These are phyloP conservation scores for Prochilodus magdalenae DNA, from an alignment of 2,113 vertebrate genomes.

Conservation along the genomic window DNA sequence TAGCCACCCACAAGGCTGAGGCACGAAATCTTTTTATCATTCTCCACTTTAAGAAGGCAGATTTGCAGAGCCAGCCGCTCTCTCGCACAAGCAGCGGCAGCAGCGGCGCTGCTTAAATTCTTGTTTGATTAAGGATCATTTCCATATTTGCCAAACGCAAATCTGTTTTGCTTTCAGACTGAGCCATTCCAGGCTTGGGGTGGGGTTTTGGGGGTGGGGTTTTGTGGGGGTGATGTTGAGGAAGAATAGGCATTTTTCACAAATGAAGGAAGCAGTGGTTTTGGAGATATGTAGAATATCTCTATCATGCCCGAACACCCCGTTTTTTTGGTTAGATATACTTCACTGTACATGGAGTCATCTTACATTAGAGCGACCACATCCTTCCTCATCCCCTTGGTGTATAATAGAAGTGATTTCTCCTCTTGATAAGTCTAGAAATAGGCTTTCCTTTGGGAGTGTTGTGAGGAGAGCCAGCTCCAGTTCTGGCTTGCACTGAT, in stretches of 20 bases:
- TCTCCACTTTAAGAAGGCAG: slow-evolving; percentile 42
- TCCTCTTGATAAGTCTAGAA: slow-evolving; percentile 73
- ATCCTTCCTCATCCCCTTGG: slow-evolving; percentile 56
- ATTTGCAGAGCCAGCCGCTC: slow-evolving; percentile 16
- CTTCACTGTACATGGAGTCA: slow-evolving; percentile 23
- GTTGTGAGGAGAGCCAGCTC: slow-evolving; percentile 68
- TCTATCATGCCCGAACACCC: background rate
- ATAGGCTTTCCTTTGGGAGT: slow-evolving; percentile 75
- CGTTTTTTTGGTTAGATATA: background rate
- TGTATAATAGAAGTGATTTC: slow-evolving; percentile 71
- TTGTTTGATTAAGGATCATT: slow-evolving; percentile 40
- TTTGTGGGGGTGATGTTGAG: background rate
- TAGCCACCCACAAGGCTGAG: slow-evolving; percentile 56
- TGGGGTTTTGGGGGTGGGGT: too few relatives aligned
- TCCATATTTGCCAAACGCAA: slow-evolving; percentile 30
- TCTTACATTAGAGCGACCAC: slow-evolving; percentile 49
- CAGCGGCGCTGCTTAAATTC: slow-evolving; percentile 21
- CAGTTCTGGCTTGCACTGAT: slow-evolving; percentile 71
- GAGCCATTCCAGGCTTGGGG: background rate
- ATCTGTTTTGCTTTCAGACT: slow-evolving; percentile 28
- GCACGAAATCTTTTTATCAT: slow-evolving; percentile 49
- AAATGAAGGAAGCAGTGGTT: slow-evolving; percentile 34
- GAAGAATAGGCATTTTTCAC: background rate
- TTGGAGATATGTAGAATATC: slow-evolving; percentile 12
- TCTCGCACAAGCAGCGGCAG: slow-evolving; percentile 19